Conservation (phyloP, 2,113 vertebrate species). For the Ivindomyrus marchei region DNA sequence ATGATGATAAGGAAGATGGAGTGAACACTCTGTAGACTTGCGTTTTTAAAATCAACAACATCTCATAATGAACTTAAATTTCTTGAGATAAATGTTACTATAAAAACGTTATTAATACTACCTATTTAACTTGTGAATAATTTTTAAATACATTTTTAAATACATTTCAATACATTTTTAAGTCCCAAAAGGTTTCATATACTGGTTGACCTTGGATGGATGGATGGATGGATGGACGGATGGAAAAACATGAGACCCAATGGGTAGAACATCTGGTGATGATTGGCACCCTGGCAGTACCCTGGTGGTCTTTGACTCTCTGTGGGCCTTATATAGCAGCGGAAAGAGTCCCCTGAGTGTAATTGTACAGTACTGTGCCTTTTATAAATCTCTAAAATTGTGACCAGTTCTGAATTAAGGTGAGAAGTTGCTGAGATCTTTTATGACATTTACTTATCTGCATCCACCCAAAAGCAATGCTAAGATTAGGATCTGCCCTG, state of each 20-base stretch:
- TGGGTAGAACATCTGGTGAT: not conserved
- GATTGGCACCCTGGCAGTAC: not conserved
- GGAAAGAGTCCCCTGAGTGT: not conserved
- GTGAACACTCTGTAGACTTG: not conserved
- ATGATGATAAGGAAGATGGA: not conserved
- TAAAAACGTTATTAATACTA: not conserved
- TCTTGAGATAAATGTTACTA: not conserved
- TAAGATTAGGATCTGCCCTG: not conserved
- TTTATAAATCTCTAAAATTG: not conserved
- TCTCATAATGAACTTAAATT: not conserved
- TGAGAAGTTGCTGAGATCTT: not conserved
- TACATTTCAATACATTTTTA: not conserved
- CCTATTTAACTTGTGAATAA: not conserved
- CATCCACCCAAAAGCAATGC: not conserved
- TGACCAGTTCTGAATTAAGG: not conserved
- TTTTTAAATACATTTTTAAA: not conserved
- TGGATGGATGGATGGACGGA: not conserved
- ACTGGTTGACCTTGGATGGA: not conserved
- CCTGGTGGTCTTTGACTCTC: not conserved
- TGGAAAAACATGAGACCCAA: not conserved
- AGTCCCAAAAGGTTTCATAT: not conserved
- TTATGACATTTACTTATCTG: not conserved
- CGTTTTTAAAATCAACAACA: not conserved
- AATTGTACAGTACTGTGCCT: not conserved
- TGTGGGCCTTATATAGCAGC: not conserved